Base-by-base conservation (phyloP, 1,140 invertebrate genomes). In the Neotoxoptera formosana region DNA sequence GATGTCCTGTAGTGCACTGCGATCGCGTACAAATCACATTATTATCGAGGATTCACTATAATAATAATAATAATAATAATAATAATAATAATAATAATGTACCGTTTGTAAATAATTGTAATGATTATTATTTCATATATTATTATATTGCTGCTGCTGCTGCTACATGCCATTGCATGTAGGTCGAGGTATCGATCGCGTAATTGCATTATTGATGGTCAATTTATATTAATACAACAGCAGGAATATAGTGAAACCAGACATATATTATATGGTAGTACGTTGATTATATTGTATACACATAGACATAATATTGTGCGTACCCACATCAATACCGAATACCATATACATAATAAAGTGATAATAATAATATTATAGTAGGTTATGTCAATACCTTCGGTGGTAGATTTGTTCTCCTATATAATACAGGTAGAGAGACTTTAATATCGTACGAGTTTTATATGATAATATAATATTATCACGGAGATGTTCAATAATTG, bases 101-200 rank as follows among this genome's bases (percentile, higher is more conserved):
- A 36, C 17, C 20, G 25, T 89, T 89, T 8, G 51, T 53, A 41
- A 89, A 89, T 36, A 89, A 89, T 36, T 41, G 51, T 91, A 45
- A 91, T 76, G 41, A 91, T 91, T 47, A 91, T 76, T 76, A 91
- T 76, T 81, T 47, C 67, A 51, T 21, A 53, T 53, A 53, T 53
- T 21, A 48, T 48, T 48, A 9, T 9, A n/a, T n/a, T n/a, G n/a
- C n/a, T n/a, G n/a, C n/a, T n/a, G n/a, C n/a, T n/a, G 20, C 51
- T 53, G 47, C 67, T 20, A n/a, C n/a, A n/a, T n/a, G 90, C 20
- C 41, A 41, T 30, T 14, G n/a, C 90, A 92, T 92, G 47, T 92
- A 92, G 90, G 90, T 92, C 90, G 76, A 83, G 90, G 90, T 92
- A 92, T 45, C 53, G 89, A 67, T 60, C 89, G 53, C 36, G 25